Conservation (phyloP, 2,888 invertebrate species). For the Phytoseiulus persimilis region DNA sequence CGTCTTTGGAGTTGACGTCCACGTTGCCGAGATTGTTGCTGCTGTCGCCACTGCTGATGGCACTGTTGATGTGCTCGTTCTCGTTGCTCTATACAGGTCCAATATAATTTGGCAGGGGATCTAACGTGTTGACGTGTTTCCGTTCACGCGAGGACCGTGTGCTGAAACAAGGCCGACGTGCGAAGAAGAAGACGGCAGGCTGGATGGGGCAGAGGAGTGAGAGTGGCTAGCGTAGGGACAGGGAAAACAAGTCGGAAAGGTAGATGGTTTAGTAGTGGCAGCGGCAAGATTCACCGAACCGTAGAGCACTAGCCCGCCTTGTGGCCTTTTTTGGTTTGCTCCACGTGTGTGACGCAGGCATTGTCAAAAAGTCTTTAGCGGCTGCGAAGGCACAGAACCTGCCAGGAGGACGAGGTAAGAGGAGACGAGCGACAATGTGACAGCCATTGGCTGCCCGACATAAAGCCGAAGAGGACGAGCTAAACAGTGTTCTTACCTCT, state of each 20-base stretch:
- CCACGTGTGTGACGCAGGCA: not conserved
- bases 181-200: not conserved
- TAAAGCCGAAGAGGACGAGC: not conserved
- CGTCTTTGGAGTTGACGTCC: not conserved
- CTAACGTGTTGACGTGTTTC: not conserved
- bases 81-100: not conserved
- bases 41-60: not conserved
- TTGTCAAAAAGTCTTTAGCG: not conserved
- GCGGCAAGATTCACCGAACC: not conserved
- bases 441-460: not conserved
- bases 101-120: not conserved
- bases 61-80: not conserved
- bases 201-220: not conserved
- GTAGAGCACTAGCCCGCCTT: not conserved
- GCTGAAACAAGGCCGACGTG: not conserved
- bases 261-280: not conserved
- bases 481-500: not conserved
- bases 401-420: not conserved
- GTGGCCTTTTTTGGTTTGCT: not conserved
- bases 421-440: not conserved
- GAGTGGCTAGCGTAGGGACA: not conserved
- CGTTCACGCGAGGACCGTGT: not conserved
- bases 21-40: not conserved
- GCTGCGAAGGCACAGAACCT: not conserved
- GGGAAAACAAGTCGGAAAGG: not conserved